phyloP scores from a whole-genome alignment of 2,113 vertebrate genomes.

The Condylura cristata region DNA sequence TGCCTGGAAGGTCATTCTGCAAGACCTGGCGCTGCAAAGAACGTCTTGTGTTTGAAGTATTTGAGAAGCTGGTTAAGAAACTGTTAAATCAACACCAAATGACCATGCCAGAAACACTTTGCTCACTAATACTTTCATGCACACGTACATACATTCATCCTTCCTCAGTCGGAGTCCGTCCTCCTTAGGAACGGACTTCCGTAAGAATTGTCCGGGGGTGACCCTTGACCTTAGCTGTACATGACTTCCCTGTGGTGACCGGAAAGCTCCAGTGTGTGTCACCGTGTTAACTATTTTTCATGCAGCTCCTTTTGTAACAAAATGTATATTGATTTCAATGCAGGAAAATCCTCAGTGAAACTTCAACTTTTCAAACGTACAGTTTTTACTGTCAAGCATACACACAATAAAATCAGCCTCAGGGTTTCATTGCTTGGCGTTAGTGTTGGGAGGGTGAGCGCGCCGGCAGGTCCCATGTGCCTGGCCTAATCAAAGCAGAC shows the following conservation, averaged over 20 bases:
- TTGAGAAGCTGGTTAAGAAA: constrained; percentile 25
- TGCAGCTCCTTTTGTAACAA: background rate
- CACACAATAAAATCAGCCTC: background rate
- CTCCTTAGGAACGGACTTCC: background rate
- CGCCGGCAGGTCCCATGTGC: too few relatives aligned
- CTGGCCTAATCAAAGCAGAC: too few relatives aligned
- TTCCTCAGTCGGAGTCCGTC: background rate
- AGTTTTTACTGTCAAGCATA: background rate
- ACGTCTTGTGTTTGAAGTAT: constrained; percentile 9
- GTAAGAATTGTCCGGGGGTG: background rate
- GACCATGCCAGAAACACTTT: background rate
- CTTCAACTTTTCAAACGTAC: background rate
- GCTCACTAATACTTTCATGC: background rate
- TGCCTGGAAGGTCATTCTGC: background rate
- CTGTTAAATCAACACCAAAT: background rate
- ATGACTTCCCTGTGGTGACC: too few relatives aligned
- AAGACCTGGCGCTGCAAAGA: background rate
- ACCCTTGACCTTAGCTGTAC: too few relatives aligned
- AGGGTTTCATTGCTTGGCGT: background rate
- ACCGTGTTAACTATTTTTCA: background rate
- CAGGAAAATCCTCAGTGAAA: background rate
- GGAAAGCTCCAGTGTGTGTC: background rate
- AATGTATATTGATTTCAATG: background rate
- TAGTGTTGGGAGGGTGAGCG: background rate
- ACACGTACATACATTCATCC: background rate